A percentile compares a stretch with the other conserved stretches of the same genome.
Conservation (phyloP, 2,797 vertebrate genomes). For the Mus minutoides region DNA sequence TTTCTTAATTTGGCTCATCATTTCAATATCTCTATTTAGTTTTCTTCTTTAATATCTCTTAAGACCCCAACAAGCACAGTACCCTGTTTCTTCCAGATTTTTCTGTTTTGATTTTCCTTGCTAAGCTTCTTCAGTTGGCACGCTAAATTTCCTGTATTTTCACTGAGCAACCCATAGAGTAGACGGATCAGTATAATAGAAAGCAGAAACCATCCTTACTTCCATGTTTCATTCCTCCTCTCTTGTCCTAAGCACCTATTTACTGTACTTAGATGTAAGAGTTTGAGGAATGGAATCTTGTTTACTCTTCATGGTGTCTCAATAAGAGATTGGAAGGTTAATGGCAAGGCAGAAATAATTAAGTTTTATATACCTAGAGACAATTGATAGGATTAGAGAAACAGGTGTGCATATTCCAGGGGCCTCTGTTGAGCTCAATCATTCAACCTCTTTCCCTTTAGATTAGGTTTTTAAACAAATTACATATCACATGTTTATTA, state of each 20-base stretch:
- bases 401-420: not conserved
- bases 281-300: not conserved
- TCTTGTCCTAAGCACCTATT: not conserved
- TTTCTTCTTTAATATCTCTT: constrained; percentile 1
- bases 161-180: not conserved
- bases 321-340: not conserved
- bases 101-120: constrained; percentile 24
- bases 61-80: not conserved
- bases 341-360: not conserved
- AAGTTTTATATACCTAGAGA: not conserved
- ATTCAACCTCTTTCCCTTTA: not conserved
- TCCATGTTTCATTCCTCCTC: not conserved
- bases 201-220: not conserved
- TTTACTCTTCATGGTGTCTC: not conserved
- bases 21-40: not conserved
- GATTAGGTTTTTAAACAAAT: not conserved
- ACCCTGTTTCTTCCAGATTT: not conserved
- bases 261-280: not conserved
- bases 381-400: not conserved
- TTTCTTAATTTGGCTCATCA: not conserved
- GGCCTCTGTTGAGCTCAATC: not conserved
- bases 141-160: not conserved
- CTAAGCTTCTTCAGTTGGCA: not conserved
- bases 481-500: not conserved
- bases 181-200: not conserved